A percentile compares a stretch with the other conserved stretches of the same genome.
These are phyloP conservation scores for Pachycephala philippinensis DNA, from an alignment of 2,113 vertebrate genomes.

Conservation along the genomic window DNA sequence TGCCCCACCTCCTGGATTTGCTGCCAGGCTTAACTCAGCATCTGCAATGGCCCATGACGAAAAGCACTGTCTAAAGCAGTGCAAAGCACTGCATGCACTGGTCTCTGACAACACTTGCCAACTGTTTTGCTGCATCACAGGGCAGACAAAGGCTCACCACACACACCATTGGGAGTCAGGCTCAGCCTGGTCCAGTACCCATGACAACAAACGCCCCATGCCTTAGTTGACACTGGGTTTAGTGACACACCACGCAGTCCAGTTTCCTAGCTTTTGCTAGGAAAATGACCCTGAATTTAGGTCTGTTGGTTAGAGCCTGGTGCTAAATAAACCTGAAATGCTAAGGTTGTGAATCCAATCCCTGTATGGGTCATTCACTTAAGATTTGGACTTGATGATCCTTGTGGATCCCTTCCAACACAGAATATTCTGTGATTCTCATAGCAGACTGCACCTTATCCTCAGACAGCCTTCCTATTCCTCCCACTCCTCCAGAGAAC, in stretches of 20 bases:
- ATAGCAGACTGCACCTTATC: neutral
- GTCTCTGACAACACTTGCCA: neutral
- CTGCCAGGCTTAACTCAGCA: neutral
- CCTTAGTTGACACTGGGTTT: rapidly evolving
- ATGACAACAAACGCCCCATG: neutral
- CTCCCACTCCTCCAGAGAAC: neutral
- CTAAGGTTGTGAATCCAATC: neutral
- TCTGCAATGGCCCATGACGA: neutral
- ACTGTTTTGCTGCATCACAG: neutral
- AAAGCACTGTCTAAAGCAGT: neutral
- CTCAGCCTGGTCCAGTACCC: neutral
- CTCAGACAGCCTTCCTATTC: neutral
- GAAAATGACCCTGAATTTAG: neutral
- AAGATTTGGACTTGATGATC: neutral
- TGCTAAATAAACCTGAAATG: neutral
- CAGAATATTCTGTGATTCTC: neutral
- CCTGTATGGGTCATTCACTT: neutral
- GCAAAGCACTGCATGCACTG: neutral
- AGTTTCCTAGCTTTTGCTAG: neutral
- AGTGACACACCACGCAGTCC: neutral
- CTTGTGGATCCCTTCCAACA: neutral
- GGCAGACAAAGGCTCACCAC: neutral
- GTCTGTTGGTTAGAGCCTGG: neutral
- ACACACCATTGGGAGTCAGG: neutral
- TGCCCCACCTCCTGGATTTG: neutral